A percentile compares a stretch with the other conserved stretches of the same genome.
Conservation (phyloP, 2,888 invertebrate species). For the Megalurothrips usitatus region DNA sequence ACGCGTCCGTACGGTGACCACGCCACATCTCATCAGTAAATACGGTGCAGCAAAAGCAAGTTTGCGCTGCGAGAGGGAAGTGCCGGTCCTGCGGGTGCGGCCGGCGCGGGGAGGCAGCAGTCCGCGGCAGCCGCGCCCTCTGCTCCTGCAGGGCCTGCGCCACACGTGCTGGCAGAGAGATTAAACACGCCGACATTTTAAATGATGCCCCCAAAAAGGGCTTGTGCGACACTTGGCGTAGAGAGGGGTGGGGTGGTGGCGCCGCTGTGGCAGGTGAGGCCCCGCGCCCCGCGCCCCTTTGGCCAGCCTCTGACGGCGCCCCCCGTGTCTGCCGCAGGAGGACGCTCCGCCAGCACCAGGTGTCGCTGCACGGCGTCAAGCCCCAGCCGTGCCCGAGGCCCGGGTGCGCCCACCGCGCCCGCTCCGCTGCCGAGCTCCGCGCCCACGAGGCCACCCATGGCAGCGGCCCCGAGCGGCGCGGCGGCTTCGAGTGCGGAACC, state of each 20-base stretch:
- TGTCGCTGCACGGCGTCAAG: constrained; percentile 17
- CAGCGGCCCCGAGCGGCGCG: constrained; percentile 51
- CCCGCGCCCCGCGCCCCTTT: not conserved
- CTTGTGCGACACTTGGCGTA: too few relatives aligned
- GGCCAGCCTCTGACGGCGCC: not conserved
- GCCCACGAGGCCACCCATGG: constrained; percentile 55
- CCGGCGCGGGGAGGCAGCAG: not conserved
- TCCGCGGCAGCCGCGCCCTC: not conserved
- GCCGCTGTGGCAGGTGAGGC: too few relatives aligned
- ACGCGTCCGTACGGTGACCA: not conserved
- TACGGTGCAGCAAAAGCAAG: not conserved
- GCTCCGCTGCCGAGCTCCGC: constrained; percentile 54
- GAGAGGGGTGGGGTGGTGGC: too few relatives aligned
- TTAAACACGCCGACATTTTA: not conserved
- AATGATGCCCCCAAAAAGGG: not conserved
- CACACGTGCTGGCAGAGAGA: not conserved
- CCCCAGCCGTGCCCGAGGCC: constrained; percentile 48
- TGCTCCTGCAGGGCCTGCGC: not conserved
- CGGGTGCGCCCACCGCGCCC: constrained; percentile 55
- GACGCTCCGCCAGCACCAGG: constrained; percentile 54
- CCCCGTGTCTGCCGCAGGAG: constrained; percentile 49
- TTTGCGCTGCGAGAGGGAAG: not conserved
- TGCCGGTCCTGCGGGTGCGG: not conserved
- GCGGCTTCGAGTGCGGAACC: constrained; percentile 56
- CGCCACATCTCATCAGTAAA: constrained; percentile 9